phyloP scores from a whole-genome alignment of 2,797 vertebrate species.

The Sebastes dallii region DNA sequence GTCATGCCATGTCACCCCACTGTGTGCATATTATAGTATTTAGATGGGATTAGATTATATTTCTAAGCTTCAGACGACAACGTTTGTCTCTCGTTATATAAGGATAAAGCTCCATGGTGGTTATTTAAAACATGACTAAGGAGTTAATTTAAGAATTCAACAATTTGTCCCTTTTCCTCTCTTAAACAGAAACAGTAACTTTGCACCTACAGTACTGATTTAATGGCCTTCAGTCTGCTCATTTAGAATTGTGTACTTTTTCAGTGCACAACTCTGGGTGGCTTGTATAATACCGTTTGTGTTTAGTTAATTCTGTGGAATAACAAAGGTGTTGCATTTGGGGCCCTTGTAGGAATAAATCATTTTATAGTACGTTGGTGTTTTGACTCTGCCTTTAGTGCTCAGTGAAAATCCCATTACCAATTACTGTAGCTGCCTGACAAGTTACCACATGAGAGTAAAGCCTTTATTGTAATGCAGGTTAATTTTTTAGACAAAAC shows the following conservation, averaged over 20 bases:
- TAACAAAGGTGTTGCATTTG: slow-evolving; percentile 36
- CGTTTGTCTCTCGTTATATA: background rate
- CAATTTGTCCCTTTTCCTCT: background rate
- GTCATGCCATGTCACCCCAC: background rate
- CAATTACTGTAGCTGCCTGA: slow-evolving; percentile 64
- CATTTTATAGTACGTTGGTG: slow-evolving; percentile 29
- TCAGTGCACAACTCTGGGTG: background rate
- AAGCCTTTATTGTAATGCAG: slow-evolving; percentile 39
- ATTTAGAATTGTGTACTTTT: slow-evolving; percentile 14
- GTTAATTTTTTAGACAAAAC: slow-evolving; percentile 42
- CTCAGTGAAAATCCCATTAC: slow-evolving; percentile 66
- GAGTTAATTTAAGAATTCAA: background rate
- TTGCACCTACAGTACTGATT: background rate
- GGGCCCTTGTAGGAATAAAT: slow-evolving; percentile 47
- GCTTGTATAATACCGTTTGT: slow-evolving; percentile 7
- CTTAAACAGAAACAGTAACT: background rate
- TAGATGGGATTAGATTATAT: background rate
- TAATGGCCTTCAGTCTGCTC: background rate
- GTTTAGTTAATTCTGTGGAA: slow-evolving; percentile 36
- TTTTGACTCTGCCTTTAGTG: slow-evolving; percentile 60
- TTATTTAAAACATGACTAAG: background rate
- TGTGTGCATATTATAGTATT: slow-evolving; percentile 1
- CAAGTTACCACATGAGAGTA: slow-evolving; percentile 56
- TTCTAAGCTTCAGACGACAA: background rate
- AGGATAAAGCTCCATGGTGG: background rate